A percentile compares a stretch with the other conserved stretches of the same genome.
Conservation (phyloP, 2,113 vertebrate genomes). For the Galeopterus variegatus region DNA sequence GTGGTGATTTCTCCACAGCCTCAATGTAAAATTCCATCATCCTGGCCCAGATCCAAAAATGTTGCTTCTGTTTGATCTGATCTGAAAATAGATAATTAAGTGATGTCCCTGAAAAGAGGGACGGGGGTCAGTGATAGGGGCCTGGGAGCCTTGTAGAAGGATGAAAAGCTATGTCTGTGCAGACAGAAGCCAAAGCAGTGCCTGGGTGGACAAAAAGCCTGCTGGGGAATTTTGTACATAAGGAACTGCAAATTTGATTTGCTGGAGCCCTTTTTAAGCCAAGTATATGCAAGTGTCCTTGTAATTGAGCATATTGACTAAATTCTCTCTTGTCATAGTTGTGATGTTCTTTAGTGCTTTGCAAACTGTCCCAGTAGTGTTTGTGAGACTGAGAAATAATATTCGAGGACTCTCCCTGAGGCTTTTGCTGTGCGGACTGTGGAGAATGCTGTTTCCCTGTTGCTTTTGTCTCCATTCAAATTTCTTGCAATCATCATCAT, state of each 20-base stretch:
- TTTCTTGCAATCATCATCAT: not conserved
- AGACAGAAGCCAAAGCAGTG: not conserved
- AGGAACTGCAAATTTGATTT: not conserved
- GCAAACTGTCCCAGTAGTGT: too few relatives aligned
- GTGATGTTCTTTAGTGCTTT: not conserved
- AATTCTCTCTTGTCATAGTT: not conserved
- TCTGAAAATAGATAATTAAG: slow-evolving; percentile 5
- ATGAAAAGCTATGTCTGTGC: too few relatives aligned
- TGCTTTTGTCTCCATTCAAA: not conserved
- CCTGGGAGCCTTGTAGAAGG: not conserved
- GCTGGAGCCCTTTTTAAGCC: not conserved
- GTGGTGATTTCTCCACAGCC: not conserved
- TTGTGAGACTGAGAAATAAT: not conserved
- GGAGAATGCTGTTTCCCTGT: not conserved
- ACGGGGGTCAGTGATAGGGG: not conserved
- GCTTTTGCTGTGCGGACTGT: not conserved
- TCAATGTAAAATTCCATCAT: not conserved
- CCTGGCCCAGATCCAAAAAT: not conserved
- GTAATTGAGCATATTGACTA: not conserved
- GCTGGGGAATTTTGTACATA: too few relatives aligned
- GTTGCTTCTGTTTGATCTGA: not conserved
- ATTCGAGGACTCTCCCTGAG: not conserved
- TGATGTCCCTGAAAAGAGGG: not conserved
- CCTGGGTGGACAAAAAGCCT: not conserved
- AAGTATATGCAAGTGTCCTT: not conserved